These are phyloP conservation scores for Rhabdomys pumilio DNA, from an alignment of 2,797 vertebrate genomes.

Conservation along the genomic window DNA sequence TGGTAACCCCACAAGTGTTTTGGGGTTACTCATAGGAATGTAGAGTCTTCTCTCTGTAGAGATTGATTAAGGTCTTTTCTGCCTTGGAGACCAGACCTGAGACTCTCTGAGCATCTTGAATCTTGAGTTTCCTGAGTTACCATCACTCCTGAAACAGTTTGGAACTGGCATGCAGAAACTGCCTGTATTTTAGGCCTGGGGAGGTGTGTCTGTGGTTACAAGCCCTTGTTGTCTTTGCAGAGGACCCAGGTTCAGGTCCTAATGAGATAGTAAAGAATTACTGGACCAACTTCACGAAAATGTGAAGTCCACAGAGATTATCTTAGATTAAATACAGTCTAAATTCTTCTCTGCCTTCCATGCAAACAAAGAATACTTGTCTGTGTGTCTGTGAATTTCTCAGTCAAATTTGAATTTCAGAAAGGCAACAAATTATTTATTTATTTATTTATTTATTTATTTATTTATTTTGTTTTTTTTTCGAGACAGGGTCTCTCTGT, in stretches of 20 bases:
- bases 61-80: background rate
- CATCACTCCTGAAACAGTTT: background rate
- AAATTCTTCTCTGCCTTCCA: conserved; percentile 40
- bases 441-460: no score
- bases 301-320: background rate
- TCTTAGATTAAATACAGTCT: conserved; percentile 22
- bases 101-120: background rate
- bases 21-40: background rate
- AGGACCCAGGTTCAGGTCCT: background rate
- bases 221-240: background rate
- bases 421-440: conserved; percentile 14
- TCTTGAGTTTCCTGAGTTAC: background rate
- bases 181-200: background rate
- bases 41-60: background rate
- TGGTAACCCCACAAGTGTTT: background rate
- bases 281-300: conserved; percentile 3
- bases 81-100: background rate
- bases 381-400: background rate
- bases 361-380: background rate
- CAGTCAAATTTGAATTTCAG: conserved; percentile 68
- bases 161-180: background rate
- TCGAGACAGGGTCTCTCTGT: no score
- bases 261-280: conserved; percentile 29
- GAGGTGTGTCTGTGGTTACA: background rate
- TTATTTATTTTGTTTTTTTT: no score